Conservation (phyloP, 2,797 vertebrate genomes). For the Chrosomus eos region DNA sequence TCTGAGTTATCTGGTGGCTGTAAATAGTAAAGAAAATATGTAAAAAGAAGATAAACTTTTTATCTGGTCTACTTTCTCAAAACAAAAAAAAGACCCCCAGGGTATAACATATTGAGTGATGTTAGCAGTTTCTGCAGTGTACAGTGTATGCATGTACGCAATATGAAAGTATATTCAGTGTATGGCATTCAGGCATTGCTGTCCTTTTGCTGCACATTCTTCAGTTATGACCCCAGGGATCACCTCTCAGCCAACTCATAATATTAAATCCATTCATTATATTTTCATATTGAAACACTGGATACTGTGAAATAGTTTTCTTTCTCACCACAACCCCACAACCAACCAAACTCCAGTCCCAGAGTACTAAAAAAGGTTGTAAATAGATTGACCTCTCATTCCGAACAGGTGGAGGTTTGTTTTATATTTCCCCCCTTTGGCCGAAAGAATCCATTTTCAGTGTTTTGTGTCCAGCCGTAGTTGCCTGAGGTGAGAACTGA, state of each 20-base stretch:
- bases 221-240: constrained; percentile 14
- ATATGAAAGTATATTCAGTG: neutral
- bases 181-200: neutral
- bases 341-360: neutral
- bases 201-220: neutral
- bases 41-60: neutral
- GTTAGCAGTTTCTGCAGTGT: neutral
- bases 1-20: neutral
- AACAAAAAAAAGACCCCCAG: neutral
- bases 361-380: constrained; percentile 11
- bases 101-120: neutral
- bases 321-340: neutral
- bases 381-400: constrained; percentile 23
- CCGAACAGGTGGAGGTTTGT: constrained; percentile 48
- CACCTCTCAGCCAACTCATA: neutral
- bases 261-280: constrained; percentile 8
- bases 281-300: neutral
- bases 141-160: neutral
- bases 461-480: constrained; percentile 56
- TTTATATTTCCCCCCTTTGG: constrained; percentile 56
- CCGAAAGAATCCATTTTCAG: constrained; percentile 48
- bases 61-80: neutral
- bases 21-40: neutral
- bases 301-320: constrained; percentile 10
- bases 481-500: constrained; percentile 64